Percentiles rank a stretch among this genome's conserved stretches.
Evolutionary conservation across 2,888 invertebrate genomes (phyloP).

Genomic region (Diogma glabrata): DNA sequence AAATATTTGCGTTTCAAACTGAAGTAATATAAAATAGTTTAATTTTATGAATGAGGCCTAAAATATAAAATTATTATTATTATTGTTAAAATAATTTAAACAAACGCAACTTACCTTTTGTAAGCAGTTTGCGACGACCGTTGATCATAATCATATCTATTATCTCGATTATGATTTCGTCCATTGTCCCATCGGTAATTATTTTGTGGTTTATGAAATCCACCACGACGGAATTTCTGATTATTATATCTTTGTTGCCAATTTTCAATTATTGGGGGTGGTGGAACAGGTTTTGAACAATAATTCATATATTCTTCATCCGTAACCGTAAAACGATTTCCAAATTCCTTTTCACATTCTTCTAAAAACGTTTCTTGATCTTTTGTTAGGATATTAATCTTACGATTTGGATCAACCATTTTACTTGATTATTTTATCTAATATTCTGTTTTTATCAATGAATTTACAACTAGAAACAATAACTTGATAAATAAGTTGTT

Average conservation of each 20-base stretch:
- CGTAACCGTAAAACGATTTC: slow-evolving; percentile 47
- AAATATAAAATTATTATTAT: too few relatives aligned
- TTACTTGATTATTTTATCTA: slow-evolving; percentile 9
- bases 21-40: not conserved
- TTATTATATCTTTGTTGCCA: slow-evolving; percentile 31
- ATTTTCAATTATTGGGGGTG: slow-evolving; percentile 49
- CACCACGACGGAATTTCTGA: not conserved
- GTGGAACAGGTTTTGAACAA: slow-evolving; percentile 33
- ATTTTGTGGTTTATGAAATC: not conserved
- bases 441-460: slow-evolving; percentile 5
- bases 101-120: too few relatives aligned
- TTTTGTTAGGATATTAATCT: slow-evolving; percentile 40
- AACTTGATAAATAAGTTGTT: not conserved
- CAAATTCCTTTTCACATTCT: slow-evolving; percentile 50
- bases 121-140: too few relatives aligned
- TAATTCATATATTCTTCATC: slow-evolving; percentile 48
- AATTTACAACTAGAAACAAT: slow-evolving; percentile 13
- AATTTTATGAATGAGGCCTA: not conserved
- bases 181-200: slow-evolving; percentile 4
- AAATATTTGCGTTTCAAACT: not conserved
- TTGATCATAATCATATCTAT: not conserved
- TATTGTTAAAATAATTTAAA: too few relatives aligned
- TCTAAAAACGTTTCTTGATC: slow-evolving; percentile 48
- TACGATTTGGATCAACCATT: slow-evolving; percentile 37
- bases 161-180: slow-evolving; percentile 1